A percentile compares a stretch with the other conserved stretches of the same genome.
Conservation (phyloP, 1,140 invertebrate species). For the Thalassaphorura encarpata region DNA sequence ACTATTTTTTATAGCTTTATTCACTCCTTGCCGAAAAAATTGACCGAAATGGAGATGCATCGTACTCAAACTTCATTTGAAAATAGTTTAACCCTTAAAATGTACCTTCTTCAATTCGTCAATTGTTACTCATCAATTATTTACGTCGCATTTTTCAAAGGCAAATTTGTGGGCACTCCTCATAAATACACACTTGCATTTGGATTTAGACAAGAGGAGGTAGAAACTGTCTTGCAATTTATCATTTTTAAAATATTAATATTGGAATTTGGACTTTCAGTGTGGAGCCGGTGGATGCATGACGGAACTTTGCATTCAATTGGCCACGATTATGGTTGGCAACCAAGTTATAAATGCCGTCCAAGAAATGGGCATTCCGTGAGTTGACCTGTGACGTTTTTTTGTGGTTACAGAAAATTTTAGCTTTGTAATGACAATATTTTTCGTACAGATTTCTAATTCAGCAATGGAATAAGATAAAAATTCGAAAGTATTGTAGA, state of each 20-base stretch:
- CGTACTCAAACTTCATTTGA: conserved; percentile 97
- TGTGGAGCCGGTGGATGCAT: conserved; percentile 56
- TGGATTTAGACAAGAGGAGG: conserved; percentile 69
- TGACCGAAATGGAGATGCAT: conserved; percentile 88
- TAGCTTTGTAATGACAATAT: background rate
- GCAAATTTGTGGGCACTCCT: conserved; percentile 76
- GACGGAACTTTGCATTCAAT: conserved; percentile 54
- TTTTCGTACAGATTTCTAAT: conserved; percentile 45
- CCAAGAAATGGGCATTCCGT: conserved; percentile 51
- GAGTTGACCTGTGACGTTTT: conserved; percentile 34
- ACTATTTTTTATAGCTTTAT: conserved; percentile 54
- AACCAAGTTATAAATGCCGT: conserved; percentile 54
- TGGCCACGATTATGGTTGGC: conserved; percentile 58
- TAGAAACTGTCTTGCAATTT: no score
- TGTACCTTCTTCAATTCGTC: conserved; percentile 94
- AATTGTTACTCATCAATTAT: conserved; percentile 98
- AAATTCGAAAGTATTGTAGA: conserved; percentile 43
- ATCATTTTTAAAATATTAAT: no score
- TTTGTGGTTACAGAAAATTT: background rate
- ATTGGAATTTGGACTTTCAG: no score
- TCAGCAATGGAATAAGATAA: conserved; percentile 60
- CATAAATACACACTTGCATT: conserved; percentile 65
- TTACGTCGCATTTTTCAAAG: conserved; percentile 87
- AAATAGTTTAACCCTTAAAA: conserved; percentile 90
- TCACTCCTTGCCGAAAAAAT: conserved; percentile 72